Conservation (phyloP, 2,888 invertebrate genomes). For the Drosophila acutilabella region DNA sequence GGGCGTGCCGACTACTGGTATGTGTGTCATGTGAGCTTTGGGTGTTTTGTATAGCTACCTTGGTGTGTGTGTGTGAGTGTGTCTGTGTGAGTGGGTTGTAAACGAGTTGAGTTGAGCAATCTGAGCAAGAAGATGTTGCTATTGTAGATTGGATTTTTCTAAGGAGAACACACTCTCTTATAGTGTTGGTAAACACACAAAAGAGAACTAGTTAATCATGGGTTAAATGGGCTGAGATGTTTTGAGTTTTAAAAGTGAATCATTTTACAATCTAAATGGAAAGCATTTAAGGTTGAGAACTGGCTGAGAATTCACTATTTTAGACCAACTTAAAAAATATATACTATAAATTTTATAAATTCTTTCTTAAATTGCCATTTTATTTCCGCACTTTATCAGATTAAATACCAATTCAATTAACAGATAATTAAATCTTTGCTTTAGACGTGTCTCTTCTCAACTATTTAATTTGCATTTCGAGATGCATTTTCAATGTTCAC, state of each 20-base stretch:
- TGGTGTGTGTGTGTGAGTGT: slow-evolving; percentile 8
- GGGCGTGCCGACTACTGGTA: slow-evolving; percentile 50
- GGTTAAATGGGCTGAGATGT: no score
- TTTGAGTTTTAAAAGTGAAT: no score
- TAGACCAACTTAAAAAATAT: not conserved
- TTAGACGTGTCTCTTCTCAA: slow-evolving; percentile 18
- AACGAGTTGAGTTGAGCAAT: slow-evolving; percentile 49
- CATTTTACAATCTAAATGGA: no score
- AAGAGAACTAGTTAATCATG: slow-evolving; percentile 14
- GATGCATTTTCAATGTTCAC: slow-evolving; percentile 46
- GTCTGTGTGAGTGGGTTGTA: slow-evolving; percentile 35
- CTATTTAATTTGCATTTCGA: slow-evolving; percentile 25
- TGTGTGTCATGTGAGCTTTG: slow-evolving; percentile 56
- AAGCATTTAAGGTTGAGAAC: no score
- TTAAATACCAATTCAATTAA: slow-evolving; percentile 38
- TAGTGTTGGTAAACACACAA: slow-evolving; percentile 42
- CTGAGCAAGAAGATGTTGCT: slow-evolving; percentile 49
- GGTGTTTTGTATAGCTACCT: slow-evolving; percentile 7
- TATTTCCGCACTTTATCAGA: slow-evolving; percentile 48
- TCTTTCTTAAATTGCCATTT: slow-evolving; percentile 2
- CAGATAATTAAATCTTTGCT: slow-evolving; percentile 45
- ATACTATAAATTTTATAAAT: not conserved
- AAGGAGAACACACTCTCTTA: slow-evolving; percentile 1
- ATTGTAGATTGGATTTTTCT: slow-evolving; percentile 28
- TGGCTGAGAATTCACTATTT: no score